A percentile compares a stretch with the other conserved stretches of the same genome.
Evolutionary conservation across 2,113 vertebrate genomes (phyloP).

Genomic region (Rhinogobius similis): DNA sequence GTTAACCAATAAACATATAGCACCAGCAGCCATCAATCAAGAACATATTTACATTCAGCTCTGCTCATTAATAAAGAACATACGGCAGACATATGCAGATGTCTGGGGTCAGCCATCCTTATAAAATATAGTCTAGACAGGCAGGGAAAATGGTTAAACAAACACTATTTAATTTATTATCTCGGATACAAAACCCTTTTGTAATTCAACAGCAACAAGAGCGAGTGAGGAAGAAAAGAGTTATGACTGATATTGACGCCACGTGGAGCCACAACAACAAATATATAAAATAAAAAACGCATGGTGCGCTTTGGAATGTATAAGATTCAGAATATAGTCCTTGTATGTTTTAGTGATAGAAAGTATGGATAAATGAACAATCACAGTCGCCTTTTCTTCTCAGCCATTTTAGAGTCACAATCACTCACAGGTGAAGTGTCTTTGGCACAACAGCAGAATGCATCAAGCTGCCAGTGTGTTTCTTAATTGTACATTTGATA

Average conservation of each 20-base stretch:
- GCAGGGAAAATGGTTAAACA: not conserved
- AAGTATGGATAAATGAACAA: too few species aligned
- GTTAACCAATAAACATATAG: not conserved
- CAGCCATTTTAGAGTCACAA: too few species aligned
- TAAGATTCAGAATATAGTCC: too few species aligned
- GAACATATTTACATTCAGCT: not conserved
- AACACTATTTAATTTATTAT: constrained; percentile 3
- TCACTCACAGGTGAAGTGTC: too few species aligned
- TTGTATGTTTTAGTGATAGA: too few species aligned
- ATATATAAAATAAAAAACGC: not conserved
- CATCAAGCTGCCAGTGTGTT: too few species aligned
- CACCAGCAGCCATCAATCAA: not conserved
- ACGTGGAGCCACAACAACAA: constrained; percentile 1
- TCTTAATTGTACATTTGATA: too few species aligned
- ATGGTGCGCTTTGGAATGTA: too few species aligned
- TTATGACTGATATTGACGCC: not conserved
- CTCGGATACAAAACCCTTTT: not conserved
- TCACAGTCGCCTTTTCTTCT: too few species aligned
- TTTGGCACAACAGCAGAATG: too few species aligned
- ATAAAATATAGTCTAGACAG: not conserved
- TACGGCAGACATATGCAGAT: not conserved
- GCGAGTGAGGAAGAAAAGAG: not conserved
- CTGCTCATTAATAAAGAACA: not conserved
- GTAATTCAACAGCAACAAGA: not conserved
- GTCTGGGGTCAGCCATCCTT: not conserved